Base-by-base conservation (phyloP, 2,888 invertebrate genomes). In the Drosophila gaucha region DNA sequence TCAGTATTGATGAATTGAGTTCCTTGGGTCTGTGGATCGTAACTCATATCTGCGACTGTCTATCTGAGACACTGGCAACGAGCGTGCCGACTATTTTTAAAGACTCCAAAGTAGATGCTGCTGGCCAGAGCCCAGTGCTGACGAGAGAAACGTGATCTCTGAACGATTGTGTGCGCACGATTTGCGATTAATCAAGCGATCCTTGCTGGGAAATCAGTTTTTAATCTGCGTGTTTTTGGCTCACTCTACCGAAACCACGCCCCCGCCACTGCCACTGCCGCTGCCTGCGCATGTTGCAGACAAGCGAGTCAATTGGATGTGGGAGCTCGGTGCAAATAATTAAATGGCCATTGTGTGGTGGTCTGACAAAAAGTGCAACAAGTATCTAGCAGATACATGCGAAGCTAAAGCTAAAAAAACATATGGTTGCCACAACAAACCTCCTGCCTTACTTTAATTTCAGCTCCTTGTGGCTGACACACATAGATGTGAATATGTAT, bases 381-480 rank as follows among this genome's bases (percentile, higher is more conserved):
- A 38, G 72, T 63, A 78, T 74, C 74, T 74, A 60, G 57, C 63
- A 78, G 74, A 79, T 67, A 62, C 76, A 76, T 76, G 66, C 67
- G 51, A 62, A 26, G 6, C 67, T 10, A 14, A 46, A 31, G 33
- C 52, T 49, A 68, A 41, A 68, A 41, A 41, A 76, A 80, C 86
- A 83, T 86, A 86, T 75, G 86, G 63, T 68, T 72, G 77, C 84
- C 65, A 80, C 90, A 89, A 90, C 87, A 90, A 90, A 90, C 90
- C 91, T 90, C 91, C 91, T 90, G 90, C 91, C 90, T 90, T 91
- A 90, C 90, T 91, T 90, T 80, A 86, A 85, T 89, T 90, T 85
- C 78, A 80, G 76, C 89, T 90, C 89, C 90, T 89, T 88, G 55
- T 46, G 65, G 64, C 78, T 88, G 85, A 85, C 85, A 86, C 86